Evolutionary conservation across 2,113 vertebrate genomes (phyloP).

Genomic region (Ornithorhynchus anatinus): DNA sequence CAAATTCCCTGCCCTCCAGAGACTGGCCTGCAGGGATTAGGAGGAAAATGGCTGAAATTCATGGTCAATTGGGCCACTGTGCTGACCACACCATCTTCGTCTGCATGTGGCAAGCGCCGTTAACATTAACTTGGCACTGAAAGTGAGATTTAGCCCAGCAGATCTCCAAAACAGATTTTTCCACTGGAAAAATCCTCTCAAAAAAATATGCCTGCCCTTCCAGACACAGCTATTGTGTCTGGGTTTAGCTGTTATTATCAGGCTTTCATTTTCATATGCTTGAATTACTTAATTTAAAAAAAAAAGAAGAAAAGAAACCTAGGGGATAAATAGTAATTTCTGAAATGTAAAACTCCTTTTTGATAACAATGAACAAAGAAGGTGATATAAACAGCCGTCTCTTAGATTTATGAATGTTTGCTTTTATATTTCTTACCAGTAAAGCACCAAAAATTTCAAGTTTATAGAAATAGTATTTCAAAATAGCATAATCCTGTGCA

Average conservation of each 20-base stretch:
- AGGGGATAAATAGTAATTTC: neutral
- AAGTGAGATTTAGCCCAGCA: too few relatives aligned
- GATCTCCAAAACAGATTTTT: too few relatives aligned
- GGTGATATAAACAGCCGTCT: slow-evolving; percentile 25
- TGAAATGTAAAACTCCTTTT: slow-evolving; percentile 22
- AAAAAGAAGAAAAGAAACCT: slow-evolving; percentile 31
- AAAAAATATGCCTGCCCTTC: too few relatives aligned
- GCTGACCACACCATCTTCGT: too few relatives aligned
- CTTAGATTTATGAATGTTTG: slow-evolving; percentile 32
- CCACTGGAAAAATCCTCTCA: too few relatives aligned
- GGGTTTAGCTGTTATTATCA: neutral
- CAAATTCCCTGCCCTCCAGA: too few relatives aligned
- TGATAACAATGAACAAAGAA: slow-evolving; percentile 11
- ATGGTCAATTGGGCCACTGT: too few relatives aligned
- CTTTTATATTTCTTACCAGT: neutral
- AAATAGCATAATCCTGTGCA: slow-evolving; percentile 9
- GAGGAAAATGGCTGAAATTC: too few relatives aligned
- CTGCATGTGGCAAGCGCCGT: too few relatives aligned
- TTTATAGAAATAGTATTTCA: slow-evolving; percentile 47
- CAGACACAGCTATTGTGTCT: too few relatives aligned
- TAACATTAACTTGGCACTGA: too few relatives aligned
- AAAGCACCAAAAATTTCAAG: slow-evolving; percentile 34
- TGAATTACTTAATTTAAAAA: slow-evolving; percentile 14
- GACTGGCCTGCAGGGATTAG: too few relatives aligned
- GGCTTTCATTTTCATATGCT: neutral